A percentile compares a stretch with the other conserved stretches of the same genome.
Evolutionary conservation across 2,888 invertebrate genomes (phyloP).

Genomic region (Meteorus colon): DNA sequence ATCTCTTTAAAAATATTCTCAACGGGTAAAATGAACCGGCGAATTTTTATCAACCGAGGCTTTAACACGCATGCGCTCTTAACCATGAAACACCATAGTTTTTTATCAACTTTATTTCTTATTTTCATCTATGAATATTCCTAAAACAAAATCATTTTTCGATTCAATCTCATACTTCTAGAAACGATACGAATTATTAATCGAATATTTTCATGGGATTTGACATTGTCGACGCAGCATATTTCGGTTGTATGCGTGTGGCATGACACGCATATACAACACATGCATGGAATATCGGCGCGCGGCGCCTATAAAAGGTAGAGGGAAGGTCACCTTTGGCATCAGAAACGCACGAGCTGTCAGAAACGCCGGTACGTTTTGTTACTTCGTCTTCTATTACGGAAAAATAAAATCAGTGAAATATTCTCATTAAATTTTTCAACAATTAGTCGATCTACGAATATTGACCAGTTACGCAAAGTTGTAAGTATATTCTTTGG

Average conservation of each 20-base stretch:
- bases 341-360: constrained; percentile 62
- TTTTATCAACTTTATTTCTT: background rate
- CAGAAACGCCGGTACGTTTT: constrained; percentile 55
- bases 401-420: background rate
- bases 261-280: constrained; percentile 21
- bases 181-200: background rate
- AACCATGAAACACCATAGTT: background rate
- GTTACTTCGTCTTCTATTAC: background rate
- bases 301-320: constrained; percentile 61
- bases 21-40: too few species aligned
- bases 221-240: background rate
- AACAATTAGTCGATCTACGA: background rate
- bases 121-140: background rate
- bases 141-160: too few species aligned
- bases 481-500: background rate
- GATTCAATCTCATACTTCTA: too few species aligned
- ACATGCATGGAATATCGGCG: constrained; percentile 31
- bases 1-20: too few species aligned
- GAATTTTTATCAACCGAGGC: background rate
- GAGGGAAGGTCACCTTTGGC: constrained; percentile 68
- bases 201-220: background rate
- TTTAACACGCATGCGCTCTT: background rate
- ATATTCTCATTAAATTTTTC: background rate
- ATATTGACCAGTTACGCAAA: background rate
- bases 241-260: background rate